Conservation (phyloP, 1,140 invertebrate genomes). For the Whitmania pigra region DNA sequence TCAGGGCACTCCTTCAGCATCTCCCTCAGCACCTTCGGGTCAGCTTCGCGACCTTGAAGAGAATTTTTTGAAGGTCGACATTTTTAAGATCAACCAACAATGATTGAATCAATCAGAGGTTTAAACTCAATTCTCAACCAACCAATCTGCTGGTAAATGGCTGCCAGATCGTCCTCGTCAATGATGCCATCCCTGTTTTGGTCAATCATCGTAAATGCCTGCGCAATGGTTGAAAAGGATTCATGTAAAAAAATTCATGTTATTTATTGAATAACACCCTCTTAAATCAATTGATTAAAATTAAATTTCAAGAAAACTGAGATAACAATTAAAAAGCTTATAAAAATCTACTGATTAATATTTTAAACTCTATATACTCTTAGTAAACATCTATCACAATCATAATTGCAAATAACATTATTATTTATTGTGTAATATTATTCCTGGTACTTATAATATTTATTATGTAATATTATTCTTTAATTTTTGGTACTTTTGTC, state of each 20-base stretch:
- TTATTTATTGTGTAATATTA: neutral
- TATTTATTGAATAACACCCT: too few species aligned
- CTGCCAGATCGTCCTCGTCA: conserved; percentile 83
- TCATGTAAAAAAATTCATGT: too few species aligned
- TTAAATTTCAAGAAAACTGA: too few species aligned
- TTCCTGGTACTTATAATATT: too few species aligned
- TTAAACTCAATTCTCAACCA: too few species aligned
- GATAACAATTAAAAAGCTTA: too few species aligned
- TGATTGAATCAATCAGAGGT: neutral
- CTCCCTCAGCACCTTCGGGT: conserved; percentile 79
- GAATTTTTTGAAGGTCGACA: neutral
- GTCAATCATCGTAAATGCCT: conserved; percentile 96
- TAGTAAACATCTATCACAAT: neutral
- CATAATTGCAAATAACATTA: neutral
- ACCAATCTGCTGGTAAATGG: conserved; percentile 86
- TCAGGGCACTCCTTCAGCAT: conserved; percentile 98
- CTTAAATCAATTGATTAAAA: too few species aligned
- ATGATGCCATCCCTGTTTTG: conserved; percentile 95
- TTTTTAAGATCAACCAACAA: neutral
- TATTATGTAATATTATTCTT: neutral
- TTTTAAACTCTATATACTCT: neutral
- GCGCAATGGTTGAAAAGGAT: neutral
- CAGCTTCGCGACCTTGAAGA: conserved; percentile 45
- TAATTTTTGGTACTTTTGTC: too few species aligned
- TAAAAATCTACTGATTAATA: too few species aligned